These are phyloP conservation scores for Desmophyllum pertusum DNA, from an alignment of 92 coral and sea anemone species.

Conservation along the genomic window DNA sequence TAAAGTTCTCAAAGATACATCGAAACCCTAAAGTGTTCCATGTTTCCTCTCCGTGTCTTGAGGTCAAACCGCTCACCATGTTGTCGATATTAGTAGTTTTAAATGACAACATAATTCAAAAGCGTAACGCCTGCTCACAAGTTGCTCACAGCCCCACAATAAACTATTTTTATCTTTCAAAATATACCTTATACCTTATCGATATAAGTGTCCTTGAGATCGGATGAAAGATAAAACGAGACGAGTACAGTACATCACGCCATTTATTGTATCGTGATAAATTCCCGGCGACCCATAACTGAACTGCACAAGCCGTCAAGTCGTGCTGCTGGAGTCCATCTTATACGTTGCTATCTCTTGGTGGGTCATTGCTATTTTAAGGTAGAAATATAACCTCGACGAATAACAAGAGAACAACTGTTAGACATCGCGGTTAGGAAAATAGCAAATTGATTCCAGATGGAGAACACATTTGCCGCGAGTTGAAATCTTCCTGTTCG, in stretches of 20 bases:
- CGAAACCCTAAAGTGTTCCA: background rate
- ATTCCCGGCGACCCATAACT: too few relatives aligned
- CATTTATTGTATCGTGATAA: background rate
- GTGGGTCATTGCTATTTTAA: background rate
- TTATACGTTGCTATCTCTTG: background rate
- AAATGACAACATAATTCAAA: too few relatives aligned
- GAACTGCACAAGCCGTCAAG: background rate
- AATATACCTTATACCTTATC: background rate
- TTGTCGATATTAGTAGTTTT: background rate
- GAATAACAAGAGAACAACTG: background rate
- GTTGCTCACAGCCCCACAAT: background rate
- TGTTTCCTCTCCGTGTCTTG: background rate
- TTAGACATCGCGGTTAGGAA: background rate
- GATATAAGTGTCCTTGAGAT: background rate
- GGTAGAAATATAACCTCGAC: background rate
- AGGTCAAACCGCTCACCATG: background rate
- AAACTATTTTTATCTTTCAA: conserved; percentile 11
- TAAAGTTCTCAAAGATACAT: background rate
- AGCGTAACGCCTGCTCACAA: too few relatives aligned
- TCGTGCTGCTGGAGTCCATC: background rate
- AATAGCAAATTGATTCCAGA: background rate
- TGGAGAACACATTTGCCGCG: background rate
- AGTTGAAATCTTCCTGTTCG: background rate
- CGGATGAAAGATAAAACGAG: background rate
- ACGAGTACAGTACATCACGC: background rate